These are phyloP conservation scores for Notarius quadriscutis DNA, from an alignment of 2,113 vertebrate genomes.

Conservation along the genomic window DNA sequence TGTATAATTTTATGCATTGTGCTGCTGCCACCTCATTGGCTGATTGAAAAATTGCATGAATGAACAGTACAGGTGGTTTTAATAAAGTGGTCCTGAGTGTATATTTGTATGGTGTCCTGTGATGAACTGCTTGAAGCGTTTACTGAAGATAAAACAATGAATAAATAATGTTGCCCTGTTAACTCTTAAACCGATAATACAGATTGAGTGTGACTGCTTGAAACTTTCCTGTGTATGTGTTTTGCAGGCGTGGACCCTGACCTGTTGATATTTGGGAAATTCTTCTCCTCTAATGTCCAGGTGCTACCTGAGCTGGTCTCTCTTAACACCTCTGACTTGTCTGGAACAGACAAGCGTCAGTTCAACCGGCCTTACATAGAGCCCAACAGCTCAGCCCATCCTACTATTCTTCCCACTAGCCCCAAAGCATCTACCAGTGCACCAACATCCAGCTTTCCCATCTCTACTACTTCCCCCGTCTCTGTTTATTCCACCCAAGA, in stretches of 20 bases:
- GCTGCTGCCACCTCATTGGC: not conserved
- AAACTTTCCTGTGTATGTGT: not conserved
- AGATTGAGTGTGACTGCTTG: not conserved
- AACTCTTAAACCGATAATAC: not conserved
- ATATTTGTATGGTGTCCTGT: not conserved
- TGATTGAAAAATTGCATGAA: not conserved
- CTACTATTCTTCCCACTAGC: conserved; percentile 49
- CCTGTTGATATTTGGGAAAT: conserved; percentile 86
- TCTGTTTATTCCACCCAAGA: conserved; percentile 9
- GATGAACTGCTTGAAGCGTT: not conserved
- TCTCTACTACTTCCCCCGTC: not conserved
- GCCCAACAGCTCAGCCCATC: conserved; percentile 48
- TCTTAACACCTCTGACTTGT: conserved; percentile 69
- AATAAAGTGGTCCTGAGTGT: not conserved
- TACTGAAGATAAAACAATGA: not conserved
- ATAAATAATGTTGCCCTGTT: not conserved
- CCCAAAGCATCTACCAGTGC: conserved; percentile 19
- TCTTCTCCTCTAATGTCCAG: conserved; percentile 68
- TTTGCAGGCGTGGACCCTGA: conserved; percentile 88
- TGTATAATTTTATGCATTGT: not conserved
- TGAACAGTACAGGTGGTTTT: not conserved
- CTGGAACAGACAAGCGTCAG: conserved; percentile 72
- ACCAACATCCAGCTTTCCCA: conserved; percentile 13
- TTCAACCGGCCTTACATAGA: conserved; percentile 60
- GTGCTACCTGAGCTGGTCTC: conserved; percentile 67